These are phyloP conservation scores for Nephrotoma guestfalica DNA, from an alignment of 2,888 invertebrate species.

Conservation along the genomic window DNA sequence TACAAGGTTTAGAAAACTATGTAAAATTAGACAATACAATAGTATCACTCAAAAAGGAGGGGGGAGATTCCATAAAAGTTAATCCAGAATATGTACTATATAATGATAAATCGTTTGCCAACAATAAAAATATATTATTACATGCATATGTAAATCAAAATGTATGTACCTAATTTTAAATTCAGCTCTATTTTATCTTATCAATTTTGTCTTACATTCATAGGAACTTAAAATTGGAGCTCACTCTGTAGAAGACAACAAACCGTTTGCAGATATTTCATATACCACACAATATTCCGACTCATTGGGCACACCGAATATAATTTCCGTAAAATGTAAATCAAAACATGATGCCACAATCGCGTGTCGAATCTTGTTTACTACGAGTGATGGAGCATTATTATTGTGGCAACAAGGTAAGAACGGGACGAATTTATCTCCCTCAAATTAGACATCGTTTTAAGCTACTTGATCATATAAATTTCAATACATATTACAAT, in stretches of 20 bases:
- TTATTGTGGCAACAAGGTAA: slow-evolving; percentile 46
- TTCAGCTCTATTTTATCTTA: neutral
- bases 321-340: slow-evolving; percentile 34
- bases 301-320: slow-evolving; percentile 23
- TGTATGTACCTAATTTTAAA: neutral
- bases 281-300: slow-evolving; percentile 27
- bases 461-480: too few relatives aligned
- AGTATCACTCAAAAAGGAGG: neutral
- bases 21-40: neutral
- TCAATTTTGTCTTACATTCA: neutral
- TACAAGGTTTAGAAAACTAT: neutral
- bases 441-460: too few relatives aligned
- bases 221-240: slow-evolving; percentile 14
- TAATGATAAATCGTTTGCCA: neutral
- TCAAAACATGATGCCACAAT: slow-evolving; percentile 38
- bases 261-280: slow-evolving; percentile 30
- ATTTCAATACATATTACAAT: too few relatives aligned
- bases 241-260: neutral
- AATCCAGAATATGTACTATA: neutral
- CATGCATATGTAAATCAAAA: slow-evolving; percentile 4
- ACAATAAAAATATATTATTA: slow-evolving; percentile 5
- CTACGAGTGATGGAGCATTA: slow-evolving; percentile 50
- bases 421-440: neutral
- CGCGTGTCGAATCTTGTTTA: slow-evolving; percentile 47
- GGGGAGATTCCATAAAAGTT: neutral